Evolutionary conservation across 1,140 invertebrate genomes (phyloP).

Genomic region (Brachionus rubens): DNA sequence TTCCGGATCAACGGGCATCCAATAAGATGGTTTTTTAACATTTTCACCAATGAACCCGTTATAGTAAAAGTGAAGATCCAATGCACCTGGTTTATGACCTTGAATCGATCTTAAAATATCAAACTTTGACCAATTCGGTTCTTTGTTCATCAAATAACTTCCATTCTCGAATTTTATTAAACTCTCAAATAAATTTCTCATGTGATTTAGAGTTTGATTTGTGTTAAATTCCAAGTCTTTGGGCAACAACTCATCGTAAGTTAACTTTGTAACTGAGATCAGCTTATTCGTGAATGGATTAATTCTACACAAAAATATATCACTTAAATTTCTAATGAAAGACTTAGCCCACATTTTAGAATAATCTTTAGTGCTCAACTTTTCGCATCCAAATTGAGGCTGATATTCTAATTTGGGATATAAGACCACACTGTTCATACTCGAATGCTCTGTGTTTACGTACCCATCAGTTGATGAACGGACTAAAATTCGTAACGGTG

Average conservation of each 20-base stretch:
- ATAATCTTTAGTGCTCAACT: slow-evolving; percentile 19
- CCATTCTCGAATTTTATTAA: neutral
- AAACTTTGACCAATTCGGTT: neutral
- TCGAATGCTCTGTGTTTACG: slow-evolving; percentile 41
- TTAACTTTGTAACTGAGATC: neutral
- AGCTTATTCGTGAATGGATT: slow-evolving; percentile 35
- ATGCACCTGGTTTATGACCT: neutral
- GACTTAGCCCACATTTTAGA: slow-evolving; percentile 43
- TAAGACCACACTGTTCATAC: neutral
- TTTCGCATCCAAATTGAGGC: slow-evolving; percentile 36
- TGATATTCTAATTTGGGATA: slow-evolving; percentile 43
- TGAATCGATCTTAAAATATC: neutral
- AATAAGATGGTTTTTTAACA: slow-evolving; percentile 28
- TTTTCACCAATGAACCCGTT: neutral
- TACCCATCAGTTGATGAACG: slow-evolving; percentile 19
- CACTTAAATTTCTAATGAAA: slow-evolving; percentile 11
- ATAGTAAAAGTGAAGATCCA: slow-evolving; percentile 2
- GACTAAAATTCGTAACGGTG: neutral
- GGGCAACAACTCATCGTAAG: neutral
- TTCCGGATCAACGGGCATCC: neutral
- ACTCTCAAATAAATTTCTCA: neutral
- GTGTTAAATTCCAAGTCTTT: slow-evolving; percentile 9
- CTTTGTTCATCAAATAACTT: neutral
- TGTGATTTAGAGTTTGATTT: slow-evolving; percentile 31
- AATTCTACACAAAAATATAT: slow-evolving; percentile 23